Conservation (phyloP, 1,140 invertebrate genomes). For the Papilio polyxenes region DNA sequence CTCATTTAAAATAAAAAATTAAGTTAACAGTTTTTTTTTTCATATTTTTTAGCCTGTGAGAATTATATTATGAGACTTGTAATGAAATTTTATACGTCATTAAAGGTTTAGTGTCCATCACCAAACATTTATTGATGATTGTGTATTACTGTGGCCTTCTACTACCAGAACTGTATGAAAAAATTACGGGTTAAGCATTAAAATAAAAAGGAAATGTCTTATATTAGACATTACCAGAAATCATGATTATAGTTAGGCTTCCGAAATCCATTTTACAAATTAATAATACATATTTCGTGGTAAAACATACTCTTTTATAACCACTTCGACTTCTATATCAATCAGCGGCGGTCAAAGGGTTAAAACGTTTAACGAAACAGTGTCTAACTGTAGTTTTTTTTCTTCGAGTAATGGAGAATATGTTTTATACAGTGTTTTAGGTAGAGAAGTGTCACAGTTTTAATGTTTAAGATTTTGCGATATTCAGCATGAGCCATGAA, state of each 20-base stretch:
- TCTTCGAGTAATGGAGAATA: too few species aligned
- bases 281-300: too few species aligned
- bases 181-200: not conserved
- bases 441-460: not conserved
- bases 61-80: not conserved
- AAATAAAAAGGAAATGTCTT: too few species aligned
- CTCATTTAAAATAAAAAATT: not conserved
- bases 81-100: not conserved
- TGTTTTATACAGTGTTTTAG: too few species aligned
- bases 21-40: not conserved
- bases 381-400: too few species aligned
- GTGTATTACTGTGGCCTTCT: not conserved
- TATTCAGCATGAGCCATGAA: not conserved
- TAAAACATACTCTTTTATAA: too few species aligned
- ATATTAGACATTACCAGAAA: too few species aligned
- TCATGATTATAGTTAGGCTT: too few species aligned
- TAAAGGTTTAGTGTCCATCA: not conserved
- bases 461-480: constrained; percentile 2
- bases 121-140: not conserved
- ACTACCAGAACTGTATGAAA: not conserved
- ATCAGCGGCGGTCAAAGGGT: too few species aligned
- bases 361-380: too few species aligned
- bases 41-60: not conserved
- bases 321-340: too few species aligned
- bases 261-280: too few species aligned